Conservation (phyloP, 2,888 invertebrate species). For the Megalurothrips usitatus region DNA sequence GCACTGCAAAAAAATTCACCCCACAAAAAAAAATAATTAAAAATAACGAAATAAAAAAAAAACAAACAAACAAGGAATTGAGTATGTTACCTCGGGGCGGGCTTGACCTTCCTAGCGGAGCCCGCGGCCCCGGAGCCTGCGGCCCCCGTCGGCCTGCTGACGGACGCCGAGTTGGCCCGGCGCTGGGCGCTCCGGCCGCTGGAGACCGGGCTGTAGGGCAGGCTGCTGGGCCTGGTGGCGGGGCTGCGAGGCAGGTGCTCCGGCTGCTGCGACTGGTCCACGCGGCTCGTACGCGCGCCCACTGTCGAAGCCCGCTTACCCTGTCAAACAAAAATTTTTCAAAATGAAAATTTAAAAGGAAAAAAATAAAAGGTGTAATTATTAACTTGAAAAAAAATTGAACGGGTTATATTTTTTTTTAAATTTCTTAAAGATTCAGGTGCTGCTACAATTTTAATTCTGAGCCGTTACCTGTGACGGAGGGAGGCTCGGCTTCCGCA, state of each 20-base stretch:
- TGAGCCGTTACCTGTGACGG: constrained; percentile 44
- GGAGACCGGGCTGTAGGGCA: constrained; percentile 56
- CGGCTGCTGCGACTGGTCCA: not conserved
- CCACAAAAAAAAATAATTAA: too few relatives aligned
- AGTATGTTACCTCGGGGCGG: constrained; percentile 1
- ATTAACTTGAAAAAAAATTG: constrained; percentile 31
- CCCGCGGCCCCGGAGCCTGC: too few relatives aligned
- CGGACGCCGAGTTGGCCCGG: constrained; percentile 17
- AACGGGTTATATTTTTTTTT: too few relatives aligned
- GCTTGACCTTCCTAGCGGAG: not conserved
- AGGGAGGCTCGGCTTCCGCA: constrained; percentile 38
- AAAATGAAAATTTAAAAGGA: not conserved
- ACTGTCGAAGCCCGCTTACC: not conserved
- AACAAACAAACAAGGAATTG: too few relatives aligned
- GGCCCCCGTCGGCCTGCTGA: not conserved
- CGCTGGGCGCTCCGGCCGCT: not conserved
- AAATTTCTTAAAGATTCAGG: constrained; percentile 30
- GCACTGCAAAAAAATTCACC: not conserved
- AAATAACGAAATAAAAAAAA: too few relatives aligned
- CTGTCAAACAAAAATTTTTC: not conserved
- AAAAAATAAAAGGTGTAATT: constrained; percentile 28
- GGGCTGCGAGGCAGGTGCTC: constrained; percentile 29
- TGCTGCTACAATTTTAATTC: constrained; percentile 33
- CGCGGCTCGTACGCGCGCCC: not conserved
- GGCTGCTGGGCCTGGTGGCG: constrained; percentile 59